phyloP scores from a whole-genome alignment of 2,113 vertebrate species.

The Lycaon pictus region DNA sequence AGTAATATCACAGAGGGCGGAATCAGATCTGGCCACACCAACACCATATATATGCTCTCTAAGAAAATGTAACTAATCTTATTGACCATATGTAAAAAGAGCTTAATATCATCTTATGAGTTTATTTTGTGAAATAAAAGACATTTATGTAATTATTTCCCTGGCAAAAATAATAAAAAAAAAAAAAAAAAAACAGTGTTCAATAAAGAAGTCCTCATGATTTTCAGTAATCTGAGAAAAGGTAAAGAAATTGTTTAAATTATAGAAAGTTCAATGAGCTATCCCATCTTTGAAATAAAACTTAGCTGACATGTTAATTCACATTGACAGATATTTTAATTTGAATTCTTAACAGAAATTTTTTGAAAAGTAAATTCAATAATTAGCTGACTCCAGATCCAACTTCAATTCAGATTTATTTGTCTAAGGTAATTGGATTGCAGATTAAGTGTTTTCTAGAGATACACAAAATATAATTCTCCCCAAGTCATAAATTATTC shows the following conservation, averaged over 20 bases:
- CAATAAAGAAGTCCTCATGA: not conserved
- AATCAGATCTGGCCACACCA: not conserved
- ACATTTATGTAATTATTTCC: not conserved
- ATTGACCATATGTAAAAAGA: not conserved
- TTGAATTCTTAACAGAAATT: not conserved
- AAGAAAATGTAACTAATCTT: not conserved
- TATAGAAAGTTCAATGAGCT: not conserved
- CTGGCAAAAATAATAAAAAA: not conserved
- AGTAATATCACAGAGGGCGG: not conserved
- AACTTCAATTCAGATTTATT: not conserved
- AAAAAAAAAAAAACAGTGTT: not conserved
- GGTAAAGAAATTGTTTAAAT: not conserved
- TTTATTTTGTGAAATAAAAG: not conserved
- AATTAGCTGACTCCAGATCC: not conserved
- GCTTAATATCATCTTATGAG: not conserved
- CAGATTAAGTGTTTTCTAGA: not conserved
- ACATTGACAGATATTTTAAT: not conserved
- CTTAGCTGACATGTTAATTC: not conserved
- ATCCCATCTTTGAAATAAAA: not conserved
- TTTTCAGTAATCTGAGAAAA: not conserved
- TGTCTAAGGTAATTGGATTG: not conserved
- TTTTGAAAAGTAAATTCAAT: slow-evolving; percentile 36
- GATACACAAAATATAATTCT: not conserved
- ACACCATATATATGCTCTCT: not conserved
- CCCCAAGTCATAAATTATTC: slow-evolving; percentile 34